Conservation (phyloP, 2,113 vertebrate species). For the Microcebus ravelobensis region DNA sequence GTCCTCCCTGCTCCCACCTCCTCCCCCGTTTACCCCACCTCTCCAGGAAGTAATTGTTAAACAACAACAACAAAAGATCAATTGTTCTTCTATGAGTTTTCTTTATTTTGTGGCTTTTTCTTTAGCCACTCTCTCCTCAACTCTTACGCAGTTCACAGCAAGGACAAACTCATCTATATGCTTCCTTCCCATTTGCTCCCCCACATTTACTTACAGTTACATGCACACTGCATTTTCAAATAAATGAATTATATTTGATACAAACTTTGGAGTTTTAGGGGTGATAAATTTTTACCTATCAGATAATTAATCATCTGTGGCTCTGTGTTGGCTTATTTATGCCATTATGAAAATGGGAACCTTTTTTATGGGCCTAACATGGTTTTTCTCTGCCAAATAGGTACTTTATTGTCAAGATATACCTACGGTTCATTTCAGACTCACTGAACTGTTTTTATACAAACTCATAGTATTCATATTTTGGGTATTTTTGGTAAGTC, state of each 20-base stretch:
- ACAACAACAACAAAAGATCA: slow-evolving; percentile 54
- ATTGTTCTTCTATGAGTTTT: slow-evolving; percentile 54
- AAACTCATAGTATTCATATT: slow-evolving; percentile 14
- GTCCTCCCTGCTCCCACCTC: slow-evolving; percentile 6
- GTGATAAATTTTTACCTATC: background rate
- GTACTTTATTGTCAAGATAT: background rate
- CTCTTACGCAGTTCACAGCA: background rate
- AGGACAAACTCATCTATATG: background rate
- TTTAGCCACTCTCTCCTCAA: background rate
- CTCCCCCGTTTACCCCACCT: background rate
- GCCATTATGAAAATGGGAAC: background rate
- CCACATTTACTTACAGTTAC: background rate
- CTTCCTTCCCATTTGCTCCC: background rate
- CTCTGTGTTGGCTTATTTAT: background rate
- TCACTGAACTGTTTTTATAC: background rate
- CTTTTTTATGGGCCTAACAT: background rate
- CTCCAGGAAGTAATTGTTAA: slow-evolving; percentile 75
- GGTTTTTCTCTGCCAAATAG: slow-evolving; percentile 24
- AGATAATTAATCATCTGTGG: background rate
- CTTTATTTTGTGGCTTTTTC: slow-evolving; percentile 12
- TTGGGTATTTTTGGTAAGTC: background rate
- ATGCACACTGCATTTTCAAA: background rate
- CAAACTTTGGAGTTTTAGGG: background rate
- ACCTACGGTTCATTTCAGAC: slow-evolving; percentile 59
- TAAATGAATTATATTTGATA: background rate